A percentile compares a stretch with the other conserved stretches of the same genome.
These are phyloP conservation scores for Smittia aterrima DNA, from an alignment of 2,888 invertebrate genomes.

Conservation along the genomic window DNA sequence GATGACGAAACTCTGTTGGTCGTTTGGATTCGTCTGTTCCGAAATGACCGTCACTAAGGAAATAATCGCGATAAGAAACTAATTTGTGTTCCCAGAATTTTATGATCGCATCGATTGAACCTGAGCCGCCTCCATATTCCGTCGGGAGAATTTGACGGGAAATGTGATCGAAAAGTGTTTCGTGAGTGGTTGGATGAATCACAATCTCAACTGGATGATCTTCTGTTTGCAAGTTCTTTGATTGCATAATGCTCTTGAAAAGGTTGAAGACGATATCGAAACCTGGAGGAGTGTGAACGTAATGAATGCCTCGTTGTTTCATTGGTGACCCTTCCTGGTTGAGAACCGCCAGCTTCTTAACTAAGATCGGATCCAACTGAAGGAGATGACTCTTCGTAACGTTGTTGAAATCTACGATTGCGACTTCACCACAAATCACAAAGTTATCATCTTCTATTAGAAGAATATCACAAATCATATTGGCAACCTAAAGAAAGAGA, in stretches of 20 bases:
- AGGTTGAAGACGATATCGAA: constrained; percentile 58
- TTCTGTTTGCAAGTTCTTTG: constrained; percentile 55
- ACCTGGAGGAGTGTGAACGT: constrained; percentile 57
- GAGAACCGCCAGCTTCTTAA: constrained; percentile 59
- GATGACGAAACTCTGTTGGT: constrained; percentile 47
- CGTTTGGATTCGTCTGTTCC: constrained; percentile 59
- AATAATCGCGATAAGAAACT: constrained; percentile 56
- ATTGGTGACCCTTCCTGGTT: constrained; percentile 62
- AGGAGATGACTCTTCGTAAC: constrained; percentile 58
- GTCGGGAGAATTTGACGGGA: constrained; percentile 61
- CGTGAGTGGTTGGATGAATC: constrained; percentile 44
- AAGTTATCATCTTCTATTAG: constrained; percentile 62
- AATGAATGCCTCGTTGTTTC: constrained; percentile 59
- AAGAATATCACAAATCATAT: constrained; percentile 60
- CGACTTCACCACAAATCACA: constrained; percentile 55
- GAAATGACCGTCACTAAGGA: constrained; percentile 57
- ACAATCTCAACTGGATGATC: constrained; percentile 28
- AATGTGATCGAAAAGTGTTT: constrained; percentile 59
- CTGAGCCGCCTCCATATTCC: constrained; percentile 66
- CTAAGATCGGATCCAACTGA: constrained; percentile 58
- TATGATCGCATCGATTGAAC: constrained; percentile 49
- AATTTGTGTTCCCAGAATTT: constrained; percentile 57
- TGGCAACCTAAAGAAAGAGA: constrained; percentile 46
- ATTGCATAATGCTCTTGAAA: constrained; percentile 57
- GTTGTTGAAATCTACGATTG: constrained; percentile 59